Conservation (phyloP, 1,140 invertebrate genomes). For the Gonatopus flavifemur region DNA sequence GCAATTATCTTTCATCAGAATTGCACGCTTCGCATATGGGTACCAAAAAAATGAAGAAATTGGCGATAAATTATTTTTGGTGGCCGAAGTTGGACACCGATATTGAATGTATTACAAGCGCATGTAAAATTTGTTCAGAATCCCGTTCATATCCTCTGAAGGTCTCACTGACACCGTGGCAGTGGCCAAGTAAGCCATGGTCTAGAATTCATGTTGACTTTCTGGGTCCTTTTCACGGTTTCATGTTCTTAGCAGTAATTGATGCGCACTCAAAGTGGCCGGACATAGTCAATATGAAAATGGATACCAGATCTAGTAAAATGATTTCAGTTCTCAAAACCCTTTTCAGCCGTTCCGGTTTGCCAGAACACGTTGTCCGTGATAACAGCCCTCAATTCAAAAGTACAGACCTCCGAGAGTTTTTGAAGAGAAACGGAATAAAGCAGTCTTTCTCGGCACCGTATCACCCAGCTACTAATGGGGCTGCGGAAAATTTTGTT, state of each 20-base stretch:
- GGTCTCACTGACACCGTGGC: constrained; percentile 15
- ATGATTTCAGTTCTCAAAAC: constrained; percentile 2
- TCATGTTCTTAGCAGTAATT: constrained; percentile 25
- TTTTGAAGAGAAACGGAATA: neutral
- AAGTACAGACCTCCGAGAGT: constrained; percentile 12
- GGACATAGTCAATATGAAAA: constrained; percentile 6
- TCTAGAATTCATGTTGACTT: constrained; percentile 30
- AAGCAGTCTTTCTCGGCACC: neutral
- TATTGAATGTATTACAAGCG: neutral
- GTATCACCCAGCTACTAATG: too few species aligned
- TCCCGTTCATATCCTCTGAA: constrained; percentile 13
- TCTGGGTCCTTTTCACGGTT: constrained; percentile 24
- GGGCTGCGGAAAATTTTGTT: too few species aligned
- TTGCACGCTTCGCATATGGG: constrained; percentile 4
- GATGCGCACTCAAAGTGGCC: constrained; percentile 10
- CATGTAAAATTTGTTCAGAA: constrained; percentile 6
- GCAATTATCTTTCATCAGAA: neutral
- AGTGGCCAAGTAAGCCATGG: too few species aligned
- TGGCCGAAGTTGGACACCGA: constrained; percentile 1
- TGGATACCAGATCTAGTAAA: constrained; percentile 1
- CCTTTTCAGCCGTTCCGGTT: constrained; percentile 4
- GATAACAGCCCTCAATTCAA: constrained; percentile 21
- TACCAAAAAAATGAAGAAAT: constrained; percentile 1
- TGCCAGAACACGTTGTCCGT: constrained; percentile 14
- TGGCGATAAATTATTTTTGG: neutral